Evolutionary conservation across 1,140 invertebrate genomes (phyloP).

Genomic region (Sitobion miscanthi): DNA sequence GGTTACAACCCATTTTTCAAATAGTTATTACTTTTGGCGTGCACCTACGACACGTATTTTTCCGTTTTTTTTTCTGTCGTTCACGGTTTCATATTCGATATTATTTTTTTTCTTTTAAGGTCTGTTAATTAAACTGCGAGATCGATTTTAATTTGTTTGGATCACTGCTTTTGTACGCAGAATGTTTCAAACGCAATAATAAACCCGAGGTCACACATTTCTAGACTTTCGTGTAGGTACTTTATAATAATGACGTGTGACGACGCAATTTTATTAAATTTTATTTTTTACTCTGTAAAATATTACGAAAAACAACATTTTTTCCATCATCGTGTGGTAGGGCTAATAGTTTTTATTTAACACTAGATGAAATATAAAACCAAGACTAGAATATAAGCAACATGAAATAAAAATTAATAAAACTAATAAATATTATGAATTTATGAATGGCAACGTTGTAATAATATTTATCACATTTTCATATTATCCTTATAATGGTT

Average conservation of each 20-base stretch:
- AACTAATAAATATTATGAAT: no score
- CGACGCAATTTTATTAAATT: not conserved
- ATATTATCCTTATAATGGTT: no score
- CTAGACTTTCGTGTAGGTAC: not conserved
- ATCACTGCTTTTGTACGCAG: not conserved
- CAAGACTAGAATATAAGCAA: no score
- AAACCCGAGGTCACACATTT: not conserved
- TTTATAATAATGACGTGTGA: not conserved
- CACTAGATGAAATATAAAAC: no score
- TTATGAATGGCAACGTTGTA: no score
- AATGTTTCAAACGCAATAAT: not conserved
- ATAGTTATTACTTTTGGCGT: not conserved
- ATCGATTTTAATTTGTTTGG: not conserved
- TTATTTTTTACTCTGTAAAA: not conserved
- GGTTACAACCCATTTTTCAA: not conserved
- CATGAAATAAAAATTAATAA: no score
- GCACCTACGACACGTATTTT: not conserved
- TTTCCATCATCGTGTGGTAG: not conserved
- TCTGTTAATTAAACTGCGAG: not conserved
- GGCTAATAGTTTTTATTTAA: no score
- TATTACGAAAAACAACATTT: not conserved
- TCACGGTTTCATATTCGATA: not conserved
- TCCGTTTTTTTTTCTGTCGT: not conserved
- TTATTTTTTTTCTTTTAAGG: not conserved
- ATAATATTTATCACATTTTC: no score